Conservation (phyloP, 2,888 invertebrate species). For the Muscina levida region DNA sequence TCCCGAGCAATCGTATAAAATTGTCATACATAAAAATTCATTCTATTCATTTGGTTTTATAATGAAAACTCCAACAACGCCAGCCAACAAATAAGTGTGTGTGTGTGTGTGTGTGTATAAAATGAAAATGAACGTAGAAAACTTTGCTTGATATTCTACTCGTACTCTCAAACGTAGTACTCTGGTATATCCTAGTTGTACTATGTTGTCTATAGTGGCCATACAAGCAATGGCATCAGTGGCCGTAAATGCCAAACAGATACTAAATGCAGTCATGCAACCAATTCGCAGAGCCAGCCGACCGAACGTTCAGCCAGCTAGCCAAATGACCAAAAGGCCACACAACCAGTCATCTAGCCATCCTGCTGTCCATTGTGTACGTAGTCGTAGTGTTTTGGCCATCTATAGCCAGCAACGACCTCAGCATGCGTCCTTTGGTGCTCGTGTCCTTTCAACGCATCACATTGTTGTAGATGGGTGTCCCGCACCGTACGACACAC, state of each 20-base stretch:
- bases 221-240: not conserved
- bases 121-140: conserved; percentile 41
- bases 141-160: conserved; percentile 13
- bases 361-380: not conserved
- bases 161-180: not conserved
- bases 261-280: conserved; percentile 60
- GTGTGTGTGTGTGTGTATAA: no score
- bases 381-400: not conserved
- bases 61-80: conserved; percentile 41
- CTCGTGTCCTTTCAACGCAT: conserved; percentile 58
- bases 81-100: no score
- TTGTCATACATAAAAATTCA: conserved; percentile 34
- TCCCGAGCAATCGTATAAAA: conserved; percentile 20
- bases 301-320: conserved; percentile 39
- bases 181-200: not conserved
- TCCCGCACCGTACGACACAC: conserved; percentile 27
- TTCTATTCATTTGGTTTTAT: conserved; percentile 43
- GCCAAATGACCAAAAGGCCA: conserved; percentile 42
- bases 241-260: conserved; percentile 53
- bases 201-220: not conserved
- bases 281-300: conserved; percentile 29
- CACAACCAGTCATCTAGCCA: conserved; percentile 51
- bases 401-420: conserved; percentile 48
- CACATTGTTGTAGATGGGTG: conserved; percentile 47
- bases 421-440: conserved; percentile 58